These are phyloP conservation scores for Teinopalpus imperialis DNA, from an alignment of 2,888 invertebrate genomes.

Conservation along the genomic window DNA sequence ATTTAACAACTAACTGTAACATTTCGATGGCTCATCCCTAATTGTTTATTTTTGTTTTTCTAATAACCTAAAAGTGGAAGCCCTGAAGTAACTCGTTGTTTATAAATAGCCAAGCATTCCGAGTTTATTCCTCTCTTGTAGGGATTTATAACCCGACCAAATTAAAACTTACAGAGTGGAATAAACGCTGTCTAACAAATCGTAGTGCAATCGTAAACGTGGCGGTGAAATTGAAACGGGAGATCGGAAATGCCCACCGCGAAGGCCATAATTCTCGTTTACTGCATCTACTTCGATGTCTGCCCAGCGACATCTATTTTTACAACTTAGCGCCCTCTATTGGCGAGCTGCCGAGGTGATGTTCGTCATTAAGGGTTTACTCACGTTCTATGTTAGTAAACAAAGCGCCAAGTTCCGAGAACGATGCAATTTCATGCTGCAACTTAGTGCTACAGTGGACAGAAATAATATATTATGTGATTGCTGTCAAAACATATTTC, in stretches of 20 bases:
- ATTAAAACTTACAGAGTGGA: constrained; percentile 32
- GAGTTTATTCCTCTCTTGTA: constrained; percentile 42
- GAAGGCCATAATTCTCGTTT: constrained; percentile 50
- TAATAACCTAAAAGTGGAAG: constrained; percentile 22
- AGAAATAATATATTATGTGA: constrained; percentile 13
- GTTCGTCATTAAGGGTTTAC: constrained; percentile 54
- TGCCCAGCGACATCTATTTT: constrained; percentile 68
- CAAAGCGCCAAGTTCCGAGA: constrained; percentile 48
- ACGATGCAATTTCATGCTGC: constrained; percentile 17
- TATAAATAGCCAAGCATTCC: constrained; percentile 48
- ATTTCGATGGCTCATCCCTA: constrained; percentile 14
- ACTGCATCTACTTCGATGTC: constrained; percentile 34
- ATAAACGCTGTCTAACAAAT: constrained; percentile 28
- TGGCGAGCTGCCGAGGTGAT: constrained; percentile 73
- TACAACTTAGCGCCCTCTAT: constrained; percentile 70
- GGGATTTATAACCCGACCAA: constrained; percentile 34
- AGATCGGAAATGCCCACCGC: constrained; percentile 74
- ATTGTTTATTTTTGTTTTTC: constrained; percentile 3
- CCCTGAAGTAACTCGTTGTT: constrained; percentile 34
- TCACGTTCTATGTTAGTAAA: constrained; percentile 77
- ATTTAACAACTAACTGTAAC: constrained; percentile 1
- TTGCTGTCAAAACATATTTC: constrained; percentile 5
- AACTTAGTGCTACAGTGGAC: constrained; percentile 14
- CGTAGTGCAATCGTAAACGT: constrained; percentile 32
- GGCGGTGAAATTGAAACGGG: constrained; percentile 38